A percentile compares a stretch with the other conserved stretches of the same genome.
These are phyloP conservation scores for Barypeithes pellucidus DNA, from an alignment of 2,888 invertebrate species.

Conservation along the genomic window DNA sequence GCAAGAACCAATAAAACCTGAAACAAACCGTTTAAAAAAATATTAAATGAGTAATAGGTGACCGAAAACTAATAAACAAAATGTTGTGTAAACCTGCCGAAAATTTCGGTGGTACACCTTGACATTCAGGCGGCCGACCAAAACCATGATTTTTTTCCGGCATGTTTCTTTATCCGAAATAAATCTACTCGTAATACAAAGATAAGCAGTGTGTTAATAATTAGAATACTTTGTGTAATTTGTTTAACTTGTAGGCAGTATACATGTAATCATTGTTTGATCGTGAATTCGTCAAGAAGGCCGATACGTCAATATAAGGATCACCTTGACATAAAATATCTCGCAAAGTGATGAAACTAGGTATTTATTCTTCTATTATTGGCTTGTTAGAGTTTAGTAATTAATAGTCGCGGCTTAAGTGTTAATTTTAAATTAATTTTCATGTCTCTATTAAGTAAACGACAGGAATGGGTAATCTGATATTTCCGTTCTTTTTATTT, in stretches of 20 bases:
- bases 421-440: neutral
- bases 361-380: neutral
- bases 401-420: neutral
- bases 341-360: constrained; percentile 1
- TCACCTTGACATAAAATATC: constrained; percentile 6
- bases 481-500: neutral
- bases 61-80: no score
- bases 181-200: neutral
- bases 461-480: neutral
- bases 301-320: neutral
- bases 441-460: neutral
- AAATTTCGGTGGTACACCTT: constrained; percentile 8
- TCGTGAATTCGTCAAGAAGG: constrained; percentile 3
- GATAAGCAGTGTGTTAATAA: neutral
- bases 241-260: neutral
- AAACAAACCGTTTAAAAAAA: neutral
- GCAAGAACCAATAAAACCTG: neutral
- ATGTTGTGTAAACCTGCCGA: constrained; percentile 1
- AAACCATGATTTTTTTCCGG: constrained; percentile 5
- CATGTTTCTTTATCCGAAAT: neutral
- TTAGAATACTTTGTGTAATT: neutral
- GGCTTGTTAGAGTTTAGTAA: neutral
- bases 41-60: neutral
- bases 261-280: neutral
- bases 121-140: neutral